phyloP scores from a whole-genome alignment of 2,888 invertebrate genomes.

The Pseudococcus longispinus region DNA sequence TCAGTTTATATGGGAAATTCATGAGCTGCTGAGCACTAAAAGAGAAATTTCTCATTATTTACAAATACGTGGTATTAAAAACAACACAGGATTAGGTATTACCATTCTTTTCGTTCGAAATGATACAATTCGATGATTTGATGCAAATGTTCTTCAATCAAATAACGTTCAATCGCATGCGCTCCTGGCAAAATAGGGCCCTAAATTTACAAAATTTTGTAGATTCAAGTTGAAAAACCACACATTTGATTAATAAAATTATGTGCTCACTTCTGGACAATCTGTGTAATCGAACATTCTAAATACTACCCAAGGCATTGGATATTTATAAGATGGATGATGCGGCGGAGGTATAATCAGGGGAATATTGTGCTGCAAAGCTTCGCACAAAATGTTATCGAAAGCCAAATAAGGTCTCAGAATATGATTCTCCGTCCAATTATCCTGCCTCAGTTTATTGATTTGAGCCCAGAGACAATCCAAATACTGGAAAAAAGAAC shows the following conservation, averaged over 20 bases:
- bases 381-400: conserved; percentile 93
- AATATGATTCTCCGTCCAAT: conserved; percentile 97
- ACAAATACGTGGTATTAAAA: background rate
- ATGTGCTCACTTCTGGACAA: conserved; percentile 80
- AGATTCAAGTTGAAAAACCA: background rate
- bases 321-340: conserved; percentile 87
- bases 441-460: conserved; percentile 87
- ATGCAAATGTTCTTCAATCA: conserved; percentile 96
- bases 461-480: conserved; percentile 97
- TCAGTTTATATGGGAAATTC: conserved; percentile 89
- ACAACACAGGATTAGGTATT: background rate
- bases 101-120: conserved; percentile 92
- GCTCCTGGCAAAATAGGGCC: conserved; percentile 88
- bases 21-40: conserved; percentile 83
- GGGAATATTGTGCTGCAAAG: conserved; percentile 93
- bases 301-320: conserved; percentile 93
- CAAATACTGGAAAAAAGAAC: conserved; percentile 70
- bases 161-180: conserved; percentile 95
- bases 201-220: conserved; percentile 60
- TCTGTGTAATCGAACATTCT: conserved; percentile 99
- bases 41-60: conserved; percentile 24
- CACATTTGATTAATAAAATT: background rate
- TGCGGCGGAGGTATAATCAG: conserved; percentile 91
- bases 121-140: conserved; percentile 90
- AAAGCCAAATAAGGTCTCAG: conserved; percentile 94